A percentile compares a stretch with the other conserved stretches of the same genome.
Evolutionary conservation across 2,113 vertebrate species (phyloP).

Genomic region (Lynx canadensis): DNA sequence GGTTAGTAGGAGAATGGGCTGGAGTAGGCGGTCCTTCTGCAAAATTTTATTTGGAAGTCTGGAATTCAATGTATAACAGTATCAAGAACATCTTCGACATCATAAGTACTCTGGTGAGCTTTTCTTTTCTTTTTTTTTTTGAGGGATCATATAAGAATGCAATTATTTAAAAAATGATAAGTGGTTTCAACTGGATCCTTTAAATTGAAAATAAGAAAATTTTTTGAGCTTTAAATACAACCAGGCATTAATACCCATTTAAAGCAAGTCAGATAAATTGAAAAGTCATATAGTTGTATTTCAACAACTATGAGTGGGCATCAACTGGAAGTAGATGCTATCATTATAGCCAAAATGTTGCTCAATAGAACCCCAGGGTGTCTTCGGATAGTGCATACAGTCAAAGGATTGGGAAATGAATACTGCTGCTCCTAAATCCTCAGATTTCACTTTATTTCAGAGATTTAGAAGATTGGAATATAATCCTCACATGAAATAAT

Average conservation of each 20-base stretch:
- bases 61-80: not conserved
- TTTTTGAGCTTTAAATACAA: slow-evolving; percentile 22
- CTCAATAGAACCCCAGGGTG: not conserved
- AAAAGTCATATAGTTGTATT: slow-evolving; percentile 1
- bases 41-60: not conserved
- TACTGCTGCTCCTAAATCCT: not conserved
- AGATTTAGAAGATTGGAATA: not conserved
- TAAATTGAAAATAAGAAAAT: not conserved
- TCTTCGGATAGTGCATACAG: not conserved
- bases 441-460: not conserved
- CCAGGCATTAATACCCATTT: not conserved
- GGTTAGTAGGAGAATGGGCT: not conserved
- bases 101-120: not conserved
- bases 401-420: not conserved
- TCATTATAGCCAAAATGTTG: not conserved
- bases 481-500: not conserved
- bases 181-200: not conserved
- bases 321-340: not conserved
- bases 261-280: not conserved
- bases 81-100: not conserved
- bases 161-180: not conserved
- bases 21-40: not conserved
- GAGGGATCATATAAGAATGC: not conserved
- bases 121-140: not conserved
- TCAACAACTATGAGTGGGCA: not conserved